Evolutionary conservation across 2,797 vertebrate species (phyloP).

Genomic region (Danio albolineatus): DNA sequence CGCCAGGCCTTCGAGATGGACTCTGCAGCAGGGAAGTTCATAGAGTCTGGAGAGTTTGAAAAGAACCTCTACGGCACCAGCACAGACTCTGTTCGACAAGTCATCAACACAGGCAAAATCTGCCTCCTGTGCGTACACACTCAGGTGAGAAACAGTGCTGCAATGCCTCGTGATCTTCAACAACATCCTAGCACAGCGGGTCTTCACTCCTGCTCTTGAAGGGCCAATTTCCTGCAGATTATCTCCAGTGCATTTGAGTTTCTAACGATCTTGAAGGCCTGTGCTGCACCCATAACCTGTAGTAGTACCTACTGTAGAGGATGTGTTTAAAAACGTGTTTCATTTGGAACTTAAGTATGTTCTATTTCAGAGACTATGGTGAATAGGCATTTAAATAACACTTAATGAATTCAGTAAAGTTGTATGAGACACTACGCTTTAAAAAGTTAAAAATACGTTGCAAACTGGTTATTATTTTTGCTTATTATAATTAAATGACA

Average conservation of each 20-base stretch:
- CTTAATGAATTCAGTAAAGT: no score
- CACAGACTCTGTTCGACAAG: slow-evolving; percentile 93
- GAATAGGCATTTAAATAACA: no score
- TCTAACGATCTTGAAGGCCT: neutral
- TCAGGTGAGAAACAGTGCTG: slow-evolving; percentile 79
- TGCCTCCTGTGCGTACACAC: slow-evolving; percentile 94
- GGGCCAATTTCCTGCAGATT: neutral
- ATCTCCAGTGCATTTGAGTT: neutral
- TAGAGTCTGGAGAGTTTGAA: slow-evolving; percentile 96
- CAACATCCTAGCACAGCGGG: neutral
- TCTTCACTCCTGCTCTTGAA: neutral
- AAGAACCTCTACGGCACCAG: slow-evolving; percentile 97
- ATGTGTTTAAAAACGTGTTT: no score
- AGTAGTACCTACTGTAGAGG: no score
- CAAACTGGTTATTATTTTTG: no score
- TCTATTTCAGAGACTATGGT: no score
- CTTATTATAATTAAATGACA: no score
- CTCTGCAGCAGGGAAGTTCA: slow-evolving; percentile 90
- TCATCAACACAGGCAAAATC: slow-evolving; percentile 97
- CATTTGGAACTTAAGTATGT: no score
- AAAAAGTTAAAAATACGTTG: no score
- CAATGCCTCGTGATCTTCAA: neutral
- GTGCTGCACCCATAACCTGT: no score
- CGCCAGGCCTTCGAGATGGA: slow-evolving; percentile 93
- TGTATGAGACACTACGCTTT: no score